Evolutionary conservation across 2,888 invertebrate species (phyloP), one percentile per base, ranked within the genome.

Genomic region (Nezara viridula): DNA sequence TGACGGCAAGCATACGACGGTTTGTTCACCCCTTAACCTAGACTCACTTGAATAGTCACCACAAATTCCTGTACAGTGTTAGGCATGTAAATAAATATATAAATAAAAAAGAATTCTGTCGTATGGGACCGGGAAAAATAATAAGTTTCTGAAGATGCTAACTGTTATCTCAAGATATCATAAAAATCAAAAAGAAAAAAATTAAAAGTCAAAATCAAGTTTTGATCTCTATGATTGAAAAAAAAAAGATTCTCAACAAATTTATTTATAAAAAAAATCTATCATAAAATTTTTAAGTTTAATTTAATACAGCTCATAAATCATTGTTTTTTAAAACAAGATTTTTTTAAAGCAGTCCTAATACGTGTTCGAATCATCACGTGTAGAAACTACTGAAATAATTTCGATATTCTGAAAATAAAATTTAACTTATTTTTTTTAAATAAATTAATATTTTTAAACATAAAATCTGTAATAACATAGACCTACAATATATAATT

Each of bases 91-190:
- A 7, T 73, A 73, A 73, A 73, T 73, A 73, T 73, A 19, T 24
- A n/a, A n/a, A 73, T 37, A 44, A 9, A n/a, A 16, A 81, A 37
- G n/a, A 14, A 44, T n/a, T 44, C 81, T n/a, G 24, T 40, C 86
- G 21, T 52, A 44, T 60, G 86, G 40, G 52, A 52, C 9, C 9
- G 27, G 10, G n/a, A 6, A 27, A 86, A 40, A 50, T 37, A 55
- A 44, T 32, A 60, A 55, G 40, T 66, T 73, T 88, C 88, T 88
- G 88, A 49, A 47, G 88, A 88, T 88, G 88, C 88, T 88, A 73
- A 88, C 49, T 88, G 88, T 66, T 73, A 73, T 88, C 88, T 88
- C 88, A 47, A 24, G 10, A n/a, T 14, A 47, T 81, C 10, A 37
- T 81, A 73, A 37, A 73, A 60, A 60, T 27, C 2, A 27, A 27